These are phyloP conservation scores for Pentalonia nigronervosa DNA, from an alignment of 1,140 invertebrate species.

Conservation along the genomic window DNA sequence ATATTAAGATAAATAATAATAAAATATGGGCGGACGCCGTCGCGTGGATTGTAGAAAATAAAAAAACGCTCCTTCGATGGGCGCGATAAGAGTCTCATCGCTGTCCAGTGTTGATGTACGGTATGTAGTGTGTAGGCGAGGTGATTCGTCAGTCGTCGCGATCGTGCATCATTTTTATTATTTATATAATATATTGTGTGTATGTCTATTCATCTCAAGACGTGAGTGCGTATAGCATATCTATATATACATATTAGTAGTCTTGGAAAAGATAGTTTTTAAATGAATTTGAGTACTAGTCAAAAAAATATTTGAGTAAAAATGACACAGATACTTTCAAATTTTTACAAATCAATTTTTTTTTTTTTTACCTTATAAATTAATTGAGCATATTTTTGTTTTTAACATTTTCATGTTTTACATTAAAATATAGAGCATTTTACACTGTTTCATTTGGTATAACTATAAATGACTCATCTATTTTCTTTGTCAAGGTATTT, in stretches of 20 bases:
- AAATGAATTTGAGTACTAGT: background rate
- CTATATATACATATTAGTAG: background rate
- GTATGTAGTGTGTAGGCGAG: background rate
- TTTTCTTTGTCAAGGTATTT: background rate
- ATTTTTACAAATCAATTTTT: background rate
- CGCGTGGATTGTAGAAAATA: background rate
- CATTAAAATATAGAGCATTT: background rate
- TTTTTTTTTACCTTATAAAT: too few species aligned
- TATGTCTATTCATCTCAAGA: background rate
- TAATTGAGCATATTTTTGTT: too few species aligned
- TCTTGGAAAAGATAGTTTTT: background rate
- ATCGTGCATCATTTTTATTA: background rate
- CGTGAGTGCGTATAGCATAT: background rate
- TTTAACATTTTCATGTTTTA: background rate
- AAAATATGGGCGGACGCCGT: background rate
- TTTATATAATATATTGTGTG: background rate
- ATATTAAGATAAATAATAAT: constrained; percentile 6
- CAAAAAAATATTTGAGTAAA: background rate
- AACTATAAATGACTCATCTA: background rate
- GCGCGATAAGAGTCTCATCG: background rate
- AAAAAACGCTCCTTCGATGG: background rate
- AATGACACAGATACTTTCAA: background rate
- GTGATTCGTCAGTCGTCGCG: background rate
- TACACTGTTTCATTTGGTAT: background rate
- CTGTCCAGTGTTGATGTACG: background rate